Evolutionary conservation across 2,888 invertebrate species (phyloP), one percentile per base, ranked within the genome.

Genomic region (Troglohyphantes excavatus): DNA sequence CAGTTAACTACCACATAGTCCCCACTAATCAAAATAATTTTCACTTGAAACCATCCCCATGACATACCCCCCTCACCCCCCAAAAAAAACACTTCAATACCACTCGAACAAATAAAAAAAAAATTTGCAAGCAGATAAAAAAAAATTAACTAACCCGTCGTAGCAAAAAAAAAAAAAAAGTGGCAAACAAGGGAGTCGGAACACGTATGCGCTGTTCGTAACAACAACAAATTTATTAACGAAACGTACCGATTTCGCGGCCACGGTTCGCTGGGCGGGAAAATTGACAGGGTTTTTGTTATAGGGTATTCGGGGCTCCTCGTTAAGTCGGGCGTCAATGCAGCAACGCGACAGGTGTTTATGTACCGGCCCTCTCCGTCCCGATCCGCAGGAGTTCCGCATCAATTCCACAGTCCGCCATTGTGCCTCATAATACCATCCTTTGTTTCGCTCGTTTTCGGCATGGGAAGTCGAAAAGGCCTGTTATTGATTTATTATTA

Each of bases 241-340:
- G 76, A 86, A 86, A 61, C 85, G 85, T 82, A 88, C 88, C 82
- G 88, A 89, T 89, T 82, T 89, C 82, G 9, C 23, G 26, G 88
- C 21, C 43, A 89, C 88, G 88, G 88, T 89, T 82, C 75, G 88
- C n/a, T 76, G 88, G 59, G 70, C 82, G 53, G 82, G 67, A 63
- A 89, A 89, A 89, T 89, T 89, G 88, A 82, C 75, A 61, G 76
- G 29, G 33, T 86, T 86, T 86, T 68, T 70, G 78, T 70, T 70
- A 23, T 59, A 39, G 26, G 23, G 70, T 27, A 81, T 27, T 19
- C 13, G 73, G 61, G 23, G 83, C 53, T 63, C 26, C 88, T 89
- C 82, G 88, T 89, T 89, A 89, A 59, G 82, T 67, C 11, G 88
- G 88, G 85, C 88, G 88, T 89, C 88, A 83, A 83, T 73, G 21